Base-by-base conservation (phyloP, 2,113 vertebrate genomes). In the Glaucidium brasilianum region DNA sequence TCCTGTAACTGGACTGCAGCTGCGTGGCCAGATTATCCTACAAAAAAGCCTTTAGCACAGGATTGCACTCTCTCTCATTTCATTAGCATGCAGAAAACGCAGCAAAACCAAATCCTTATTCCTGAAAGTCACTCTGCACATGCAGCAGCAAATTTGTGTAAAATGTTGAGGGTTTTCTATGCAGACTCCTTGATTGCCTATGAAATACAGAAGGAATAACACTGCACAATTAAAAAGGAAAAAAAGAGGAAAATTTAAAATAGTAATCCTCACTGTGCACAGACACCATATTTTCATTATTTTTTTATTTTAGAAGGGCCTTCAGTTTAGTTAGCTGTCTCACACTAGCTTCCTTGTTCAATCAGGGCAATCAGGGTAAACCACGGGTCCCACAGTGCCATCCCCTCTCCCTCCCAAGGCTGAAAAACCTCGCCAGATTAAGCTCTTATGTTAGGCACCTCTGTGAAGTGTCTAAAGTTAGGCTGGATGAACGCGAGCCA, bases 401-500 rank as follows among this genome's bases (percentile, higher is more conserved):
- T 47, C 72, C 72, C 58, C 25, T 15, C 63, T 35, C 21, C 88
- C 3, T 5, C 58, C 3, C 0, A 19, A 53, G 50, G 58, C 89
- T 81, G 85, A 41, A 81, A 84, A 96, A 63, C 77, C 66, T 64
- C 19, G 3, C 43, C 5, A 68, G 93, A 94, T 96, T 91, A 96
- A 96, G 83, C 92, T 91, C 90, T 93, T 95, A 87, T 20, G 17
- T 72, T 67, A 87, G 78, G 96, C 85, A 90, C 84, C 92, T 90
- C 87, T 55, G 0, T 55, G 0, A 96, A 93, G 93, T 15, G 69
- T 96, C 96, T 97, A 97, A 97, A 97, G 96, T 97, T 96, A 96
- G 96, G 73, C 90, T 95, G 94, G 96, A 96, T 96, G 96, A 97
- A 88, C 18, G 74, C 53, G 6, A 97, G 95, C 94, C 94, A 97